Evolutionary conservation across 1,140 invertebrate genomes (phyloP).

Genomic region (Formica selysi): DNA sequence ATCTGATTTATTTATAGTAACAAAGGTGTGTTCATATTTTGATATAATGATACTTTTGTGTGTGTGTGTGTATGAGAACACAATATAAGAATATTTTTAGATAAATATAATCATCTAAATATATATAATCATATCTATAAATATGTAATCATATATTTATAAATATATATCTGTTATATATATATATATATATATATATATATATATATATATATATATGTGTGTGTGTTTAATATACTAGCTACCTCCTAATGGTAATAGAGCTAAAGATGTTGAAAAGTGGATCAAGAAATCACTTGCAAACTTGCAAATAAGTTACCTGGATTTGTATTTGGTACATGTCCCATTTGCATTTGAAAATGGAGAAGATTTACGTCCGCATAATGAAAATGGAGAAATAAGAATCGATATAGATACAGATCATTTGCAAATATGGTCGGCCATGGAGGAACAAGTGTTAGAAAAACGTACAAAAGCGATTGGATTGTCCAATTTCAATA

Average conservation of each 20-base stretch:
- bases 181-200: too few relatives aligned
- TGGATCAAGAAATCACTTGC: conserved; percentile 88
- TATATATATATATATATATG: too few relatives aligned
- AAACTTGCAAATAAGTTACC: conserved; percentile 88
- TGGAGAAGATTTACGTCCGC: conserved; percentile 85
- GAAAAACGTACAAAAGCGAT: conserved; percentile 89
- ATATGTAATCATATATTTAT: not conserved
- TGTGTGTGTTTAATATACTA: conserved; percentile 54
- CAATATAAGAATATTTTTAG: not conserved
- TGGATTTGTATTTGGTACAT: conserved; percentile 91
- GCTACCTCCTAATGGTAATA: conserved; percentile 85
- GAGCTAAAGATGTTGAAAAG: conserved; percentile 87
- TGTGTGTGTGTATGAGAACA: not conserved
- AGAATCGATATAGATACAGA: conserved; percentile 89
- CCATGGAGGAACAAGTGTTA: conserved; percentile 90
- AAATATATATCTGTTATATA: not conserved
- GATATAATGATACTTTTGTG: not conserved
- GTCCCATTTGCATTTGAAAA: conserved; percentile 89
- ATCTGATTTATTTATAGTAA: conserved; percentile 90
- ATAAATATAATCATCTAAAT: not conserved
- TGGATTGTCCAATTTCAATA: conserved; percentile 93
- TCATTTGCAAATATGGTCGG: conserved; percentile 91
- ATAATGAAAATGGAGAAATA: conserved; percentile 88
- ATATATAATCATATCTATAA: not conserved
- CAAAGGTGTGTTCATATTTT: conserved; percentile 86